These are phyloP conservation scores for Schizopygopsis pylzovi DNA, from an alignment of 2,797 vertebrate species.

Conservation along the genomic window DNA sequence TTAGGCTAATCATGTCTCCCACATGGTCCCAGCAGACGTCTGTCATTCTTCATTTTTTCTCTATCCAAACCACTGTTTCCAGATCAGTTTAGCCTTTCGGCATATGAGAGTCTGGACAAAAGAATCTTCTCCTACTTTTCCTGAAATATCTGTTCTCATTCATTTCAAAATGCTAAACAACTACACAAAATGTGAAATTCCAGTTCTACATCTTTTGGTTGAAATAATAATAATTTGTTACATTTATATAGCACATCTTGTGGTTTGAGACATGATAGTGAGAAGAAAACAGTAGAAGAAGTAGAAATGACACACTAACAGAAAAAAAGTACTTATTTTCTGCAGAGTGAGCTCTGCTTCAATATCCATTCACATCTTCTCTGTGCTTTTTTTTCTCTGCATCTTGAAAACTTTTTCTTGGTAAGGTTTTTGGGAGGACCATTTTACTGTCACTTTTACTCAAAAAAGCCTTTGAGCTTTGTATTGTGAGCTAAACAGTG, in stretches of 20 bases:
- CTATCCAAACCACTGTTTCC: conserved; percentile 23
- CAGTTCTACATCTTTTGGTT: not conserved
- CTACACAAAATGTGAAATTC: not conserved
- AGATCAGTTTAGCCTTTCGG: conserved; percentile 19
- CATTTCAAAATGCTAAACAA: not conserved
- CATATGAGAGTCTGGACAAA: not conserved
- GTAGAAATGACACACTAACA: not conserved
- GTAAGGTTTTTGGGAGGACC: conserved; percentile 21
- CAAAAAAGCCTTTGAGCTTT: conserved; percentile 40
- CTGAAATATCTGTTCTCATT: not conserved
- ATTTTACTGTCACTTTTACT: conserved; percentile 38
- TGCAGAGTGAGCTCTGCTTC: conserved; percentile 1
- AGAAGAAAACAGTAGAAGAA: not conserved
- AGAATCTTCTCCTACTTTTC: not conserved
- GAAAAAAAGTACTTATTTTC: not conserved
- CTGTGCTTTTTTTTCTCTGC: not conserved
- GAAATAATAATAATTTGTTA: not conserved
- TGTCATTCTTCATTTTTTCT: conserved; percentile 18
- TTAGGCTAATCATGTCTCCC: conserved; percentile 18
- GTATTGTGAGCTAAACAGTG: conserved; percentile 28
- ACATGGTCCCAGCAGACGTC: conserved; percentile 9
- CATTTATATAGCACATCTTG: not conserved
- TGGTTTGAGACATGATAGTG: not conserved
- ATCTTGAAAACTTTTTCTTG: not conserved
- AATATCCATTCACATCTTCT: conserved; percentile 19